A percentile compares a stretch with the other conserved stretches of the same genome.
phyloP scores from a whole-genome alignment of 2,113 vertebrate species.

The Colinus virginianus region DNA sequence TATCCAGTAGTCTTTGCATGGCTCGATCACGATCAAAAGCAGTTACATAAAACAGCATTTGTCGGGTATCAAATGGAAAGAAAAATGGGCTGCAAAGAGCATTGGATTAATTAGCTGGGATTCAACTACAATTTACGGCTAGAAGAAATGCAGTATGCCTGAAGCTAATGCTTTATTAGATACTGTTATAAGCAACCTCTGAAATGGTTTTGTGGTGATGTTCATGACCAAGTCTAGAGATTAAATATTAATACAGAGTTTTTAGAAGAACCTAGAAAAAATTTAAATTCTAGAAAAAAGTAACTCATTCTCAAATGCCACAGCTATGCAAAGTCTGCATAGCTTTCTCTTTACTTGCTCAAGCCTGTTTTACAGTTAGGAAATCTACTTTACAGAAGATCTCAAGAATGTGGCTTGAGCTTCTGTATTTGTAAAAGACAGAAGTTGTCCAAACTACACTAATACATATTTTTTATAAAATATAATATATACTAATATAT shows the following conservation, averaged over 20 bases:
- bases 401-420: not conserved
- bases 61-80: conserved; percentile 98
- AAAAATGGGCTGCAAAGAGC: conserved; percentile 91
- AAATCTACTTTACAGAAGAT: not conserved
- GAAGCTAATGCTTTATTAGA: not conserved
- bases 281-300: not conserved
- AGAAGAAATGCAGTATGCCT: not conserved
- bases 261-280: not conserved
- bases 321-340: not conserved
- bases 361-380: not conserved
- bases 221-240: not conserved
- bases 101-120: conserved; percentile 6
- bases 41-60: conserved; percentile 99
- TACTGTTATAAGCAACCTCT: not conserved
- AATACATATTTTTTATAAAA: no score
- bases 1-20: conserved; percentile 97
- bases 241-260: not conserved
- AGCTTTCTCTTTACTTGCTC: not conserved
- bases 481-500: no score
- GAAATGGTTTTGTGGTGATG: not conserved
- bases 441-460: not conserved
- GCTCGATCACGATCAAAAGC: conserved; percentile 98
- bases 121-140: not conserved
- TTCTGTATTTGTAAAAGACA: rapidly evolving
- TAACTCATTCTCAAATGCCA: not conserved